phyloP scores from a whole-genome alignment of 2,113 vertebrate genomes.

The Dasyornis broadbenti region DNA sequence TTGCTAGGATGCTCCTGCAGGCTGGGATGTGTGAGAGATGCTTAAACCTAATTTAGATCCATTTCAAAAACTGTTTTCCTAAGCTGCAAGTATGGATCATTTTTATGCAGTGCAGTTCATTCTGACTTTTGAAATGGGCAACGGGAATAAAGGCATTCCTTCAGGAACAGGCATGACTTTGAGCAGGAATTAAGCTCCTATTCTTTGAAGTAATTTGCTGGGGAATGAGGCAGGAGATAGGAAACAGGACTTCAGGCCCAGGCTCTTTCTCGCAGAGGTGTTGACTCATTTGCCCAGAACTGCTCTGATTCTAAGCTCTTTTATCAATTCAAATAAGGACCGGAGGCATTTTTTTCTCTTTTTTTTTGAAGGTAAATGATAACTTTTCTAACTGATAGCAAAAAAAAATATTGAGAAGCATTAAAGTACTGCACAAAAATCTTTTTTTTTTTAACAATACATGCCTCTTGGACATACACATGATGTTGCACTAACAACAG shows the following conservation, averaged over 20 bases:
- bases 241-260: neutral
- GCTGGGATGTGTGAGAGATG: neutral
- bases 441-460: neutral
- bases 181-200: neutral
- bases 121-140: neutral
- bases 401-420: neutral
- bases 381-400: neutral
- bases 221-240: neutral
- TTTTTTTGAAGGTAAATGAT: neutral
- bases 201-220: neutral
- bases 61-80: neutral
- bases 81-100: neutral
- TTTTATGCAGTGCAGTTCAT: neutral
- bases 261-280: neutral
- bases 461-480: accelerated
- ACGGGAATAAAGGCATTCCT: neutral
- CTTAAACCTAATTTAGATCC: constrained; percentile 11
- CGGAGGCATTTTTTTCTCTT: neutral
- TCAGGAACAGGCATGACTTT: neutral
- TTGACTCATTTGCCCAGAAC: neutral
- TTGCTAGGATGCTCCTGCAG: constrained; percentile 29
- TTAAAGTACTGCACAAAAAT: neutral
- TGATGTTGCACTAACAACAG: neutral
- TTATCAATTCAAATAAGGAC: neutral
- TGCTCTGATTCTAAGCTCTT: neutral